Conservation (phyloP, 2,113 vertebrate species). For the Eolophus roseicapilla region DNA sequence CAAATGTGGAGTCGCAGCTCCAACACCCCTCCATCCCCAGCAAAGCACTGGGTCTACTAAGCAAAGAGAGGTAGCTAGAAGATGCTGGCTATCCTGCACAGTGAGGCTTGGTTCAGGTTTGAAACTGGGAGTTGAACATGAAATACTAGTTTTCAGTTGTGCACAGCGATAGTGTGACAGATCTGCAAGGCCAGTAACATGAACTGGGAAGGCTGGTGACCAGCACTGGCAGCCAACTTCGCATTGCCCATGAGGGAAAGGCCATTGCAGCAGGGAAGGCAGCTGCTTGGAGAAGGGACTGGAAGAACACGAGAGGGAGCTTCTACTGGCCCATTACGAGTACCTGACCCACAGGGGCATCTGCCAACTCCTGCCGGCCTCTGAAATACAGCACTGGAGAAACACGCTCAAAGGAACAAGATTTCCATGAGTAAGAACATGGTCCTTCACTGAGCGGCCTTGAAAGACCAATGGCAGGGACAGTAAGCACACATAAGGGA, state of each 20-base stretch:
- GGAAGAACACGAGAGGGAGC: not conserved
- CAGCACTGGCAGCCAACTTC: rapidly evolving
- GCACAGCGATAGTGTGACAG: rapidly evolving
- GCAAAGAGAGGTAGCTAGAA: not conserved
- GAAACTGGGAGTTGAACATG: not conserved
- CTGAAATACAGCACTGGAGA: not conserved
- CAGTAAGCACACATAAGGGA: not conserved
- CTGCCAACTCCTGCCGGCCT: too few relatives aligned
- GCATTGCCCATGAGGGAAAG: rapidly evolving
- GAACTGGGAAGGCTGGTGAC: rapidly evolving
- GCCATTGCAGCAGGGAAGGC: not conserved
- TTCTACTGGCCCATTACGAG: rapidly evolving
- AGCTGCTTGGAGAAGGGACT: not conserved
- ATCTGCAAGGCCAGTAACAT: rapidly evolving
- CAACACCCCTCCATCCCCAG: not conserved
- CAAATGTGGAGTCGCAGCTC: not conserved
- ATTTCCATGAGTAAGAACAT: rapidly evolving
- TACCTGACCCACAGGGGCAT: rapidly evolving
- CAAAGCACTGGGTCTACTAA: rapidly evolving
- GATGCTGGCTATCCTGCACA: rapidly evolving
- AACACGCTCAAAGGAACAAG: not conserved
- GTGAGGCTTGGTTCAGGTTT: not conserved
- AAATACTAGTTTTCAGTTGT: not conserved
- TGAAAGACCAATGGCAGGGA: too few relatives aligned
- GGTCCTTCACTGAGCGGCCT: not conserved